Conservation (phyloP, 2,888 invertebrate species). For the Barypeithes pellucidus region DNA sequence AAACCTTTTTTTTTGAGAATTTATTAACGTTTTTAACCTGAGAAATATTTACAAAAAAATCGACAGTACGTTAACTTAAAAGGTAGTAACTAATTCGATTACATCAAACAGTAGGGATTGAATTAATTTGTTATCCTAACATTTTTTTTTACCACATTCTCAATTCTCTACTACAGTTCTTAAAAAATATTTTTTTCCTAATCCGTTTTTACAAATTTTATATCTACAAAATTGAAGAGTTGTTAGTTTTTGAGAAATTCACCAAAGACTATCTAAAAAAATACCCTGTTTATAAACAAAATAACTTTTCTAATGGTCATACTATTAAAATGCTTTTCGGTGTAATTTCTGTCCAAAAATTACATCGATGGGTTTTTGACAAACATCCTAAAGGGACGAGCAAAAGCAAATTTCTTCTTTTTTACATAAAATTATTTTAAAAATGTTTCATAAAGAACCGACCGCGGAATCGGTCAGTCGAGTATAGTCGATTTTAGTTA, state of each 20-base stretch:
- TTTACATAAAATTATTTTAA: no score
- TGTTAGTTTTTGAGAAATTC: not conserved
- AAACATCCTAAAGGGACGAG: no score
- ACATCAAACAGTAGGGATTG: constrained; percentile 24
- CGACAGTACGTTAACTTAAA: constrained; percentile 18
- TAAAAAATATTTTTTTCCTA: constrained; percentile 23
- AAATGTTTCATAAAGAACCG: no score
- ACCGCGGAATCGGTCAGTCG: no score
- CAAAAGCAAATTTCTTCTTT: no score
- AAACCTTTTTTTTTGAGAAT: constrained; percentile 17
- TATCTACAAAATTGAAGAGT: constrained; percentile 10
- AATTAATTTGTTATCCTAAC: constrained; percentile 28
- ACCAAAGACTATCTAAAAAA: constrained; percentile 6
- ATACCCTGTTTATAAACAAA: constrained; percentile 20
- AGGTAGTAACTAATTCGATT: constrained; percentile 25
- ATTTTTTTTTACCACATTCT: constrained; percentile 26
- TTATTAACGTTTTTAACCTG: constrained; percentile 29
- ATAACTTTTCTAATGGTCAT: not conserved
- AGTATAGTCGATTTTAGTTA: no score
- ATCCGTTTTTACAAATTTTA: constrained; percentile 18
- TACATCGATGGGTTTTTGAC: no score
- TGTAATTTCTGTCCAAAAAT: no score
- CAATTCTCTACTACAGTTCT: constrained; percentile 23
- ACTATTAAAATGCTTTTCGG: not conserved
- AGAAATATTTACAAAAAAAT: constrained; percentile 29